These are phyloP conservation scores for Baronia brevicornis DNA, from an alignment of 2,888 invertebrate genomes.

Conservation along the genomic window DNA sequence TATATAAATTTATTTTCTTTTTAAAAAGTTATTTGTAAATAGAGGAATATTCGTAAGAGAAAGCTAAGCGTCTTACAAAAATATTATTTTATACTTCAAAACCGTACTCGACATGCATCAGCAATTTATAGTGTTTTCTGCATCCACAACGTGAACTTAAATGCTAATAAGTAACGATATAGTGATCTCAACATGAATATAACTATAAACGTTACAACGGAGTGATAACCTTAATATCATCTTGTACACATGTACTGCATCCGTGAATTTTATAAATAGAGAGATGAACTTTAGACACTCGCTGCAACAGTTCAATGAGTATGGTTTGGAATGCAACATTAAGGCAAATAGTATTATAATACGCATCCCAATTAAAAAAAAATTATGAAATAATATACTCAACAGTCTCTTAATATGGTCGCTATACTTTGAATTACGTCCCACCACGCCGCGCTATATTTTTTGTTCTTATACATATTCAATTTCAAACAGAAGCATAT, in stretches of 20 bases:
- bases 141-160: conserved; percentile 21
- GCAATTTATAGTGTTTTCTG: conserved; percentile 44
- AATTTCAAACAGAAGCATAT: no score
- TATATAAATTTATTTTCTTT: conserved; percentile 68
- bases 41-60: conserved; percentile 63
- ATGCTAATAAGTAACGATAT: conserved; percentile 5
- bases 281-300: conserved; percentile 5
- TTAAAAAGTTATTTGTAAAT: conserved; percentile 62
- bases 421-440: conserved; percentile 20
- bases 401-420: conserved; percentile 22
- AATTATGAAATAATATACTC: conserved; percentile 6
- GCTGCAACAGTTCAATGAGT: conserved; percentile 14
- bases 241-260: conserved; percentile 5
- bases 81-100: conserved; percentile 57
- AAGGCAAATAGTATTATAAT: conserved; percentile 27
- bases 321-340: conserved; percentile 42
- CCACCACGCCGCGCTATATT: no score
- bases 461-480: conserved; percentile 6
- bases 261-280: neutral
- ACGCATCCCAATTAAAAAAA: conserved; percentile 1
- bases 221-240: conserved; percentile 1
- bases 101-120: conserved; percentile 53
- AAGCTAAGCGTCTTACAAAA: conserved; percentile 75
- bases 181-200: conserved; percentile 1
- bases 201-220: neutral